Conservation (phyloP, 2,888 invertebrate species). For the Mantis religiosa region DNA sequence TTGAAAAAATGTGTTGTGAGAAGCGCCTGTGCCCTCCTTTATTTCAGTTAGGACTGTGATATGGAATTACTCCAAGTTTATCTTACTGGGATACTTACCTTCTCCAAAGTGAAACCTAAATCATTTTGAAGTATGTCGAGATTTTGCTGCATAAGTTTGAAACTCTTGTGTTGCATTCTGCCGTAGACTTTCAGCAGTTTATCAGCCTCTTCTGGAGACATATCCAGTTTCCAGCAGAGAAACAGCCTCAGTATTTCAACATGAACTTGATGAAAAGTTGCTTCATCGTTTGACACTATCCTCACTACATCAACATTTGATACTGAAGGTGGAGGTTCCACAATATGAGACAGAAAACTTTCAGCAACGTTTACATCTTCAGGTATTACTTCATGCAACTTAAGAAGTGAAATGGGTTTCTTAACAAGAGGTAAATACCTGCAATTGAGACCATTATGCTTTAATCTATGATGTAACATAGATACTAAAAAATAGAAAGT, state of each 20-base stretch:
- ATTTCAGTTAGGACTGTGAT: too few species aligned
- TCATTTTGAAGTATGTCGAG: constrained; percentile 53
- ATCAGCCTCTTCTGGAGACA: constrained; percentile 40
- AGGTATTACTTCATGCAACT: constrained; percentile 43
- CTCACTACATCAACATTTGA: background rate
- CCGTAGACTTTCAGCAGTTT: constrained; percentile 42
- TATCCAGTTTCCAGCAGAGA: constrained; percentile 44
- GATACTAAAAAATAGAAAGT: too few species aligned
- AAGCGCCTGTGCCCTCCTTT: too few species aligned
- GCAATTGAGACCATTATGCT: constrained; percentile 22
- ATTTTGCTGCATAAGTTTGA: constrained; percentile 51
- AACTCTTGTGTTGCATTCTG: constrained; percentile 46
- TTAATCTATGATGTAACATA: too few species aligned
- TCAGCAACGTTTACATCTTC: constrained; percentile 42
- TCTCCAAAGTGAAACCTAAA: constrained; percentile 51
- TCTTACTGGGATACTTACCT: constrained; percentile 31
- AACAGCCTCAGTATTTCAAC: constrained; percentile 35
- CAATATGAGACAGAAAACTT: constrained; percentile 40
- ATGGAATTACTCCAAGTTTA: too few species aligned
- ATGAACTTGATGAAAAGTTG: background rate
- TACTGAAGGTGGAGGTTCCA: constrained; percentile 16
- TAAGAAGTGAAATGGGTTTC: constrained; percentile 43
- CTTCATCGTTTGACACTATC: background rate
- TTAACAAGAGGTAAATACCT: constrained; percentile 42
- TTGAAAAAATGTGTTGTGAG: too few species aligned